These are phyloP conservation scores for Caenorhabditis brenneri DNA, from an alignment of 1,140 invertebrate species.

Conservation along the genomic window DNA sequence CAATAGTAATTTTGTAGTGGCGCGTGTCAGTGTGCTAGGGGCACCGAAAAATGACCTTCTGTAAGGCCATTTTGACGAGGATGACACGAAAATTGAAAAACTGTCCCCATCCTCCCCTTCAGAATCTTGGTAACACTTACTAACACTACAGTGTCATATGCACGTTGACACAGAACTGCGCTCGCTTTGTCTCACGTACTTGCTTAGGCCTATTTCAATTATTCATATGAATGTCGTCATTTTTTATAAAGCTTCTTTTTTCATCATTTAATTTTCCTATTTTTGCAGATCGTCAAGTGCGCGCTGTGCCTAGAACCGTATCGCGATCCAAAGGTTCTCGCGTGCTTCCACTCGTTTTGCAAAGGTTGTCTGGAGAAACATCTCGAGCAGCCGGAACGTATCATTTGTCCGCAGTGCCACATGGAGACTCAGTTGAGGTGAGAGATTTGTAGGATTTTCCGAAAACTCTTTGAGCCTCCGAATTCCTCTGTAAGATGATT, in stretches of 20 bases:
- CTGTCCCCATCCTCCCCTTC: background rate
- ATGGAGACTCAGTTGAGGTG: conserved; percentile 68
- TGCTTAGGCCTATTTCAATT: too few species aligned
- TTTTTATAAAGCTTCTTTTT: too few species aligned
- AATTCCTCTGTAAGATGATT: too few species aligned
- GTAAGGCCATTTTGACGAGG: conserved; percentile 27
- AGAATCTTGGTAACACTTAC: background rate
- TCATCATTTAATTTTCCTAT: background rate
- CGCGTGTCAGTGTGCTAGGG: too few species aligned
- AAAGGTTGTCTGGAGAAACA: conserved; percentile 91
- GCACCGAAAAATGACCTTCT: background rate
- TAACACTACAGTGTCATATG: background rate
- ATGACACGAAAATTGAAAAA: conserved; percentile 18
- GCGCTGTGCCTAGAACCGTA: conserved; percentile 61
- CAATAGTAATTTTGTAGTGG: too few species aligned
- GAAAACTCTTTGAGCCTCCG: too few species aligned
- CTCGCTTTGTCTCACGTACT: too few species aligned
- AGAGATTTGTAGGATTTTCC: too few species aligned
- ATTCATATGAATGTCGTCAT: too few species aligned
- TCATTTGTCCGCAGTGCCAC: conserved; percentile 65
- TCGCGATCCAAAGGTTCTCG: conserved; percentile 79
- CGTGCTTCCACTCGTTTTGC: conserved; percentile 95
- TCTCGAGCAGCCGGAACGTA: conserved; percentile 78
- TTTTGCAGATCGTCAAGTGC: conserved; percentile 61
- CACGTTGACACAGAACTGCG: too few species aligned